These are phyloP conservation scores for Maniola jurtina DNA, from an alignment of 1,140 invertebrate genomes.

Conservation along the genomic window DNA sequence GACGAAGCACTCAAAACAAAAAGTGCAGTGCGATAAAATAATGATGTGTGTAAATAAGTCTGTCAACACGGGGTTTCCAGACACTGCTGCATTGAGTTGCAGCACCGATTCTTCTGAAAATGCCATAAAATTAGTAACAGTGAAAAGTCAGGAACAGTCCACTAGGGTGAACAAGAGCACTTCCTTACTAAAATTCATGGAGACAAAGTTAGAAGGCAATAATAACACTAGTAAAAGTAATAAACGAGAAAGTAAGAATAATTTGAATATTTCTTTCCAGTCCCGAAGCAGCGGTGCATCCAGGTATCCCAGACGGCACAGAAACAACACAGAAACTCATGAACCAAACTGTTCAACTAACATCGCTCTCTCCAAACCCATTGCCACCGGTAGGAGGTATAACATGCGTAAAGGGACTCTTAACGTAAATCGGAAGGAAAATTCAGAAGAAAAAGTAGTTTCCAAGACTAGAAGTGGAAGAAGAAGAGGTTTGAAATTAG, in stretches of 20 bases:
- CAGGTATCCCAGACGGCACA: slow-evolving; percentile 58
- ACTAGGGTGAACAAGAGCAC: slow-evolving; percentile 50
- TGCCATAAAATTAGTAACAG: slow-evolving; percentile 58
- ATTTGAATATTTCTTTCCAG: slow-evolving; percentile 52
- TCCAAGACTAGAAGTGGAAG: slow-evolving; percentile 60
- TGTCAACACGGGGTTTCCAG: slow-evolving; percentile 43
- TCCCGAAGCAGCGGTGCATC: slow-evolving; percentile 53
- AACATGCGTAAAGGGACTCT: slow-evolving; percentile 37
- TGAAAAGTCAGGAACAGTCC: slow-evolving; percentile 44
- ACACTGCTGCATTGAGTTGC: slow-evolving; percentile 43
- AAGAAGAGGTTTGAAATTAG: slow-evolving; percentile 39
- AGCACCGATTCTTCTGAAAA: slow-evolving; percentile 68
- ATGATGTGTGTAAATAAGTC: slow-evolving; percentile 61
- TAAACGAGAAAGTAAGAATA: slow-evolving; percentile 28
- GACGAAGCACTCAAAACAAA: slow-evolving; percentile 49
- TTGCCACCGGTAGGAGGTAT: slow-evolving; percentile 29
- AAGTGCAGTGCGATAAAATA: slow-evolving; percentile 38
- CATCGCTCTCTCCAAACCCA: slow-evolving; percentile 15
- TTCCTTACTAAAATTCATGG: slow-evolving; percentile 59
- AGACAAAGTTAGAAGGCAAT: slow-evolving; percentile 35
- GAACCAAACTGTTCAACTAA: slow-evolving; percentile 23
- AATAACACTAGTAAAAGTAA: slow-evolving; percentile 31
- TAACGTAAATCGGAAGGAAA: slow-evolving; percentile 51
- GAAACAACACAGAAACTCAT: slow-evolving; percentile 33
- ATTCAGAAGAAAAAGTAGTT: slow-evolving; percentile 44